Evolutionary conservation across 2,113 vertebrate genomes (phyloP).

Genomic region (Mirza zaza): DNA sequence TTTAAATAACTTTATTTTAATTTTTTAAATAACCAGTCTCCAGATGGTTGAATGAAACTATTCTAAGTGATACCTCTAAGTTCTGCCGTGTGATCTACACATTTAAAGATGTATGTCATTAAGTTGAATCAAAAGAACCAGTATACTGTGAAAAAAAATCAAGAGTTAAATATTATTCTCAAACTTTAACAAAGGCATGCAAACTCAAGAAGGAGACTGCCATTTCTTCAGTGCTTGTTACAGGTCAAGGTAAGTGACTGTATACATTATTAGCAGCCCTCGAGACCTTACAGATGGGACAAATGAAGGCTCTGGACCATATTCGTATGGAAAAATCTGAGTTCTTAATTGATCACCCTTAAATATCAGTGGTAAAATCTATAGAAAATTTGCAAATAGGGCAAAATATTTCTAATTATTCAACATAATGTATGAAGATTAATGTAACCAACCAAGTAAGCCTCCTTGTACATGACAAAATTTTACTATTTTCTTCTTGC

Average conservation of each 20-base stretch:
- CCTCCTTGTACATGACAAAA: not conserved
- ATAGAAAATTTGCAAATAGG: not conserved
- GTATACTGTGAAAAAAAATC: not conserved
- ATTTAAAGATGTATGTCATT: constrained; percentile 18
- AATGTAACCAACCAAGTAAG: not conserved
- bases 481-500: constrained; percentile 5
- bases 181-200: not conserved
- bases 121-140: not conserved
- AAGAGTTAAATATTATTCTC: constrained; percentile 19
- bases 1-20: constrained; percentile 10
- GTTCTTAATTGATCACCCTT: not conserved
- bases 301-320: not conserved
- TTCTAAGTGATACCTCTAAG: not conserved
- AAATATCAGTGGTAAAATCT: constrained; percentile 22
- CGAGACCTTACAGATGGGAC: not conserved
- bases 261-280: not conserved
- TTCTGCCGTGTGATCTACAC: not conserved
- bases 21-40: constrained; percentile 23
- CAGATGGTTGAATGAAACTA: not conserved
- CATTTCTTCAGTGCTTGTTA: not conserved
- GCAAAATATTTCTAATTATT: constrained; percentile 1
- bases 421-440: not conserved
- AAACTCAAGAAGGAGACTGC: not conserved
- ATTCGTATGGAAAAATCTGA: not conserved
- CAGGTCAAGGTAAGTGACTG: not conserved